Evolutionary conservation across 2,113 vertebrate species (phyloP), one percentile per base, ranked within the genome.

Genomic region (Lichenostomus cassidix): DNA sequence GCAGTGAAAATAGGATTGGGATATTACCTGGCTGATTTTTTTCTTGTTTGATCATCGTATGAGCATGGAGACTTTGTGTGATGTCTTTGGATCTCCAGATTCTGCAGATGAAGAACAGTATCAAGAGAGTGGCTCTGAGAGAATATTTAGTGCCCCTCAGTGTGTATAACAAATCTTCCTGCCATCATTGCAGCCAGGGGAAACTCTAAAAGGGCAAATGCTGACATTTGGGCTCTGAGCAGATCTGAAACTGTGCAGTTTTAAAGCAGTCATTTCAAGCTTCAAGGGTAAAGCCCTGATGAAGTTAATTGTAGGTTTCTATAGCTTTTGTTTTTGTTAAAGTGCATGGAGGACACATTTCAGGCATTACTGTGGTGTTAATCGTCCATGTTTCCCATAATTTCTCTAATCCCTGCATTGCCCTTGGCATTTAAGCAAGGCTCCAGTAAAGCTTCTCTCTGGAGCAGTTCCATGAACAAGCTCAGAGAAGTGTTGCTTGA

Each of bases 401-500:
- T 93, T 89, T 93, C 73, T 89, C 28, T 93, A 90, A 87, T 81
- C 64, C 60, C 83, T 87, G 31, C 25, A 6, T 81, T 79, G 69
- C 74, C 69, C 35, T 82, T n/a, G 60, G 87, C 73, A 33, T 35
- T 35, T 77, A 46, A 28, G 22, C 65, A 46, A 81, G 63, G 47
- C 17, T 87, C 10, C 29, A 75, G 7, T 37, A 52, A 89, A 87
- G 65, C 46, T 90, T 31, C 46, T 89, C 44, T 76, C 65, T n/a
- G 24, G 12, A 79, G 46, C 74, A 87, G 31, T 64, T 82, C 49
- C 65, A 41, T 21, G 35, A 82, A 56, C 35, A 49, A 74, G 58
- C 29, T 28, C 49, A 69, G 64, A 91, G 60, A 47, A 52, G 15
- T 79, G 60, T 56, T 64, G 67, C 83, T 92, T 75, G 37, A 55